Base-by-base conservation (phyloP, 2,888 invertebrate genomes). In the Seladonia tumulorum region DNA sequence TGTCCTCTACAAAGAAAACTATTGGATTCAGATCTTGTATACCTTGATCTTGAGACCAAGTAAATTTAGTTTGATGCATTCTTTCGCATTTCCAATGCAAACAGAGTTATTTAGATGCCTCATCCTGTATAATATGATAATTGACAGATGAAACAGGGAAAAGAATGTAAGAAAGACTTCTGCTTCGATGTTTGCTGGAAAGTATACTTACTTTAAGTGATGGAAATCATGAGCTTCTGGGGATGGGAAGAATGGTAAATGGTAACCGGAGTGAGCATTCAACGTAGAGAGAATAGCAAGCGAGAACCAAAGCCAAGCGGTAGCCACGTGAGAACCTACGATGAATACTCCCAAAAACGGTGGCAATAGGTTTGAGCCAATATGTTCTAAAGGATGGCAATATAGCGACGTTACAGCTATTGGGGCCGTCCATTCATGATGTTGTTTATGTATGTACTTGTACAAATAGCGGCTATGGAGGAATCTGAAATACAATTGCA, bases 181-280 rank as follows among this genome's bases (percentile, higher is more conserved):
- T 39, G 42, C n/a, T n/a, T 42, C 70, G n/a, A 70, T 39, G n/a
- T 5, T 14, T 42, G n/a, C 39, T 70, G 12, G 42, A 42, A 57
- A 39, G 49, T 70, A 73, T 78, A 94, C 96, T 96, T 94, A 97
- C 97, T 98, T 98, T 88, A 98, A 96, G 95, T 98, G 98, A 94
- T 98, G 98, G 94, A 97, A 98, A 95, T 98, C 98, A 93, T 98
- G 98, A 0, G 97, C 97, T 94, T 98, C 98, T 12, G 98, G 98
- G 70, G 98, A 98, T 10, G 98, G 97, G 93, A 98, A 97, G 94
- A 98, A 97, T 0, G 98, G 98, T 92, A 98, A 95, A 95, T 98
- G 98, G 93, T 98, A 98, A 18, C 98, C 98, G 71, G 97, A 97
- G 94, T 98, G 98, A 14, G 98, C 97, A 93, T 98, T 97, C 76